A percentile compares a stretch with the other conserved stretches of the same genome.
Evolutionary conservation across 2,113 vertebrate species (phyloP).

Genomic region (Neotoma lepida): DNA sequence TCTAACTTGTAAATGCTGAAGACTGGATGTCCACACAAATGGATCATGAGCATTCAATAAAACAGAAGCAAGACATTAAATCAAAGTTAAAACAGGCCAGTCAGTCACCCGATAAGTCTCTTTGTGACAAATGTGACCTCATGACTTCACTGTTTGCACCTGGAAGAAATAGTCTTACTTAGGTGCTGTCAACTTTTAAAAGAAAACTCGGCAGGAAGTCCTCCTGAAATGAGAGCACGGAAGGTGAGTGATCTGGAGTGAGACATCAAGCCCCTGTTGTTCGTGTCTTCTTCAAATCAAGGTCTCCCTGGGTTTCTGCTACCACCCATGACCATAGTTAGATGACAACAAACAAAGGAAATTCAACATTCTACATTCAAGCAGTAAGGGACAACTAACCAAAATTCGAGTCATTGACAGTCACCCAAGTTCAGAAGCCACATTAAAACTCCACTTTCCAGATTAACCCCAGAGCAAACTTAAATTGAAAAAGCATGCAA

Average conservation of each 20-base stretch:
- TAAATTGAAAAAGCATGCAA: background rate
- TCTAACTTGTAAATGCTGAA: background rate
- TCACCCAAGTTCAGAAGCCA: conserved; percentile 43
- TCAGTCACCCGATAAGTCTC: background rate
- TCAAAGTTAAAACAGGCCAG: background rate
- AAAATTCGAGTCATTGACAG: conserved; percentile 34
- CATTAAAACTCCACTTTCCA: background rate
- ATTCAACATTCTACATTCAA: conserved; percentile 35
- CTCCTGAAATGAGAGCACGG: conserved; percentile 55
- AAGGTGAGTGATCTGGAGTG: background rate
- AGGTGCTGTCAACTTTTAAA: background rate
- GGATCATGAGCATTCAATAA: background rate
- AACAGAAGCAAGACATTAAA: conserved; percentile 35
- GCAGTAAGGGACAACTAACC: conserved; percentile 28
- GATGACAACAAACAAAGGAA: background rate
- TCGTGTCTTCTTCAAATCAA: conserved; percentile 6
- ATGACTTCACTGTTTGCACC: background rate
- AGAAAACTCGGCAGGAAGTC: background rate
- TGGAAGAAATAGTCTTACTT: conserved; percentile 60
- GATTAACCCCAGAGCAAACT: background rate
- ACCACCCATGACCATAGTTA: background rate
- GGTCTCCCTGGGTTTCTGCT: background rate
- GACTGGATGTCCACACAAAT: background rate
- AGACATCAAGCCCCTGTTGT: background rate
- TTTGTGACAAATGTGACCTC: conserved; percentile 15